A percentile compares a stretch with the other conserved stretches of the same genome.
Evolutionary conservation across 1,140 invertebrate genomes (phyloP).

Genomic region (Argopecten irradians): DNA sequence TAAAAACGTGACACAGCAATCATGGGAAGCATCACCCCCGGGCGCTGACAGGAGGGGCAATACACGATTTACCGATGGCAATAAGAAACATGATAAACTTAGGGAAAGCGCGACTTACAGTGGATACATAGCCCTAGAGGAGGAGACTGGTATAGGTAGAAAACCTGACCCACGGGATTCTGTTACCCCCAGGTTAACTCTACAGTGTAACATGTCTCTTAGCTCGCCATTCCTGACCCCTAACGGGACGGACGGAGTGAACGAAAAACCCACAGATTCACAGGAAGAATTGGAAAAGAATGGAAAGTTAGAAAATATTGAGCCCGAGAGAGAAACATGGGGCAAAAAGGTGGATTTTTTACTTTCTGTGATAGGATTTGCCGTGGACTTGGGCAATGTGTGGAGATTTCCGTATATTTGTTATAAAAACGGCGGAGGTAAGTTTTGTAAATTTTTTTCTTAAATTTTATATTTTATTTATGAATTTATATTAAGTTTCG

Average conservation of each 20-base stretch:
- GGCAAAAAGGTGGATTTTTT: slow-evolving; percentile 92
- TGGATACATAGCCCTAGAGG: not conserved
- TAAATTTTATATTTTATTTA: no score
- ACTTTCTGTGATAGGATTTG: slow-evolving; percentile 89
- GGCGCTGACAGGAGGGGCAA: not conserved
- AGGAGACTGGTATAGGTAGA: not conserved
- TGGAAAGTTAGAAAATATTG: not conserved
- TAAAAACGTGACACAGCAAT: not conserved
- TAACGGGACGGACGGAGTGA: not conserved
- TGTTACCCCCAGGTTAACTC: not conserved
- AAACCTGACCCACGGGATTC: not conserved
- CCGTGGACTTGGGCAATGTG: slow-evolving; percentile 88
- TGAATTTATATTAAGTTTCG: no score
- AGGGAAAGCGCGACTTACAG: not conserved
- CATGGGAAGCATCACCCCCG: not conserved
- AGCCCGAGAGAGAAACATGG: slow-evolving; percentile 53
- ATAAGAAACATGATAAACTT: not conserved
- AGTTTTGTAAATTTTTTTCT: slow-evolving; percentile 24
- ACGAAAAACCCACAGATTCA: not conserved
- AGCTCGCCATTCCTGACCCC: not conserved
- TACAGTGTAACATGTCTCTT: not conserved
- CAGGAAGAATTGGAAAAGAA: slow-evolving; percentile 10
- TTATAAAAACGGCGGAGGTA: slow-evolving; percentile 66
- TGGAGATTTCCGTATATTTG: slow-evolving; percentile 82
- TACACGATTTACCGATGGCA: not conserved